phyloP scores from a whole-genome alignment of 2,797 vertebrate species.

The Loriculus beryllinus region DNA sequence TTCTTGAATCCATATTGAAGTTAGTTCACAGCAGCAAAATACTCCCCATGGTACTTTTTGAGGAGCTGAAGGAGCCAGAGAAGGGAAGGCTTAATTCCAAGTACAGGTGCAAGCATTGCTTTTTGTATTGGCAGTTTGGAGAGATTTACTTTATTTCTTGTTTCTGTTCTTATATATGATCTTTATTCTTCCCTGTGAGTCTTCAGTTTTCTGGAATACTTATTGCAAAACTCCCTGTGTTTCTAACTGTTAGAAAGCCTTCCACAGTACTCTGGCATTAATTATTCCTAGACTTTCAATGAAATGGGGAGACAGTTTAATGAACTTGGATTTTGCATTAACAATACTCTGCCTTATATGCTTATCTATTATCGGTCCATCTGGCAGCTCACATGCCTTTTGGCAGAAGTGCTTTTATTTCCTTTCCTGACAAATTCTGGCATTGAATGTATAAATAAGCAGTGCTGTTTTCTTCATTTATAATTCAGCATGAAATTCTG shows the following conservation, averaged over 20 bases:
- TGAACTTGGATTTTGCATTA: conserved; percentile 18
- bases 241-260: background rate
- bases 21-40: background rate
- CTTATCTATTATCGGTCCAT: conserved; percentile 12
- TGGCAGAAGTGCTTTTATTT: conserved; percentile 44
- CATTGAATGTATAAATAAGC: conserved; percentile 20
- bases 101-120: background rate
- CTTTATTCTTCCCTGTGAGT: background rate
- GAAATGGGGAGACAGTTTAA: background rate
- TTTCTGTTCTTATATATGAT: background rate
- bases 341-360: background rate
- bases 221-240: background rate
- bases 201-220: background rate
- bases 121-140: background rate
- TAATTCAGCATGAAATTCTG: background rate
- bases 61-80: background rate
- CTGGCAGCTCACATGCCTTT: conserved; percentile 23
- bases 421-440: conserved; percentile 42
- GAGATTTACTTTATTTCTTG: background rate
- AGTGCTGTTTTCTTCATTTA: background rate
- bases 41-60: background rate
- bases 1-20: background rate
- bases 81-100: background rate
- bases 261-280: background rate
- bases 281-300: conserved; percentile 31